Evolutionary conservation across 2,888 invertebrate species (phyloP), one percentile per base, ranked within the genome.

Genomic region (Artemia sinica): DNA sequence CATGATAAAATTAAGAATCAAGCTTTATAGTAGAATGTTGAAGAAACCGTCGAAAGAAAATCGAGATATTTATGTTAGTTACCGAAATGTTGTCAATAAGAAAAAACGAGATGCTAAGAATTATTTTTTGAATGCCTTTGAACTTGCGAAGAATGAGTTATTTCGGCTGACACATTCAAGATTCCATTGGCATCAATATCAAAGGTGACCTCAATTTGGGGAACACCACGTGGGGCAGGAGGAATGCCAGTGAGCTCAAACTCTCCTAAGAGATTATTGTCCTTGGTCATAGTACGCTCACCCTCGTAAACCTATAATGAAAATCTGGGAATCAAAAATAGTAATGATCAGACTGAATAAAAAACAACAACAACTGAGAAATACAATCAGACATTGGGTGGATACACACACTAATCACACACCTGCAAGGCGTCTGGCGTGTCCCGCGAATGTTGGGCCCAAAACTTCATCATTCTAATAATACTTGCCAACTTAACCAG

Each of bases 181-280:
- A 96, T 96, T 76, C 96, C 96, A 80, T 97, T 94, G 74, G 82
- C 81, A 74, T 82, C 82, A 72, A 82, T 80, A 73, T 83, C 82
- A 74, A 82, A 82, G 67, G 81, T 81, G 69, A 82, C 82, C 74
- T 82, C 82, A 74, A 82, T 82, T 73, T 82, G 82, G 71, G 94
- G 94, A 77, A 96, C 94, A 75, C 94, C 81, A 86, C 96, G 73
- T 85, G 89, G 71, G 86, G 96, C 78, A 52, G 95, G 95, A 12
- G 95, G 94, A 76, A 97, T 96, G 70, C 95, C 95, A 51, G 90
- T 90, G 71, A 97, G 83, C 79, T 97, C 95, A 80, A 97, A 97
- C 79, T 93, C 95, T 71, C 97, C 97, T 72, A 97, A 84, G 65
- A 92, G 82, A 79, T 96, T 91, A 82, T 94, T 94, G 77, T 93